A percentile compares a stretch with the other conserved stretches of the same genome.
Evolutionary conservation across 2,888 invertebrate species (phyloP).

Genomic region (Mimumesa dahlbomi): DNA sequence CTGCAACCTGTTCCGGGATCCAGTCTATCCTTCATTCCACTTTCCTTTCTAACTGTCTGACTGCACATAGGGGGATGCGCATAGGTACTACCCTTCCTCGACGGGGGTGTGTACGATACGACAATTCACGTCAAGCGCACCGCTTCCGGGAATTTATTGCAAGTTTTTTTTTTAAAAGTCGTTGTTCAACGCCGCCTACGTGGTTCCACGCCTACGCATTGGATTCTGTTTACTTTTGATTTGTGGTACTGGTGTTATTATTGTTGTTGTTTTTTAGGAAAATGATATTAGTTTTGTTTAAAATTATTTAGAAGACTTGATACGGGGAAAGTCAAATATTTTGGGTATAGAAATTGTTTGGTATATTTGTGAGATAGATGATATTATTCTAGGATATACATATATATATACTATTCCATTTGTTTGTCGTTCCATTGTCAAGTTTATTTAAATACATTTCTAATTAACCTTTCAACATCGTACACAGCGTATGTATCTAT

Average conservation of each 20-base stretch:
- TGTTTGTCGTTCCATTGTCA: too few relatives aligned
- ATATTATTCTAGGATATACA: too few relatives aligned
- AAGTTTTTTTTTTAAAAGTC: conserved; percentile 44
- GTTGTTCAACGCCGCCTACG: not conserved
- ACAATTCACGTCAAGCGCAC: conserved; percentile 48
- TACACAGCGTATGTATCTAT: too few relatives aligned
- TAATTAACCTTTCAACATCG: too few relatives aligned
- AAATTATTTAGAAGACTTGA: too few relatives aligned
- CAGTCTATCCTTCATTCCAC: conserved; percentile 32
- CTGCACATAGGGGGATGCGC: not conserved
- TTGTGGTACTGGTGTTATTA: not conserved
- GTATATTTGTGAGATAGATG: too few relatives aligned
- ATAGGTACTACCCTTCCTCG: conserved; percentile 8
- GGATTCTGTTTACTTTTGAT: not conserved
- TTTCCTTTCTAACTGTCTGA: conserved; percentile 22
- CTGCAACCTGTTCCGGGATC: conserved; percentile 47
- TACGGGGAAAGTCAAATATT: too few relatives aligned
- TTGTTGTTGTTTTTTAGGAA: not conserved
- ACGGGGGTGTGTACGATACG: conserved; percentile 34
- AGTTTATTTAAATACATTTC: too few relatives aligned
- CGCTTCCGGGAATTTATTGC: conserved; percentile 45
- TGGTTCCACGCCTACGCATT: not conserved
- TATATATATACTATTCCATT: too few relatives aligned
- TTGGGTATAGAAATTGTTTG: too few relatives aligned
- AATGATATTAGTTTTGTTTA: too few relatives aligned